These are phyloP conservation scores for Archocentrus centrarchus DNA, from an alignment of 2,113 vertebrate genomes.

Conservation along the genomic window DNA sequence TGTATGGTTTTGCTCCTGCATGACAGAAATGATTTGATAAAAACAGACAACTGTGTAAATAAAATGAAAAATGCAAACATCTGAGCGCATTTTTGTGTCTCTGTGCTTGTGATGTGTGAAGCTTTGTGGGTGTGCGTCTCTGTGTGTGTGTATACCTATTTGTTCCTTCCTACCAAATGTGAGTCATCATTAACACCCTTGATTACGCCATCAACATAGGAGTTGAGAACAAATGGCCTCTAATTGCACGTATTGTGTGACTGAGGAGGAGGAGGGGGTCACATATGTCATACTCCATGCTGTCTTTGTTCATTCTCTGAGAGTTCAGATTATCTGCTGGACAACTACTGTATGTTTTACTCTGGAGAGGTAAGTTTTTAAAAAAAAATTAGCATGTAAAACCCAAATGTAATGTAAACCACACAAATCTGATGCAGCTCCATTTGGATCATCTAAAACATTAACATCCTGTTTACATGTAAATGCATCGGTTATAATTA, in stretches of 20 bases:
- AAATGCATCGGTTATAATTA: not conserved
- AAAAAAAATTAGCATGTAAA: not conserved
- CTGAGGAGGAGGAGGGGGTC: not conserved
- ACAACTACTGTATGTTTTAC: not conserved
- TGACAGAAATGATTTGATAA: not conserved
- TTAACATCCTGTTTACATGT: not conserved
- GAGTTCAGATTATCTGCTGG: not conserved
- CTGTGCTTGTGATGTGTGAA: not conserved
- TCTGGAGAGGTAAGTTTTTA: accelerated
- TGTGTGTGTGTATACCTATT: conserved; percentile 46
- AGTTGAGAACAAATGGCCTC: conserved; percentile 78
- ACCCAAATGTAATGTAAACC: not conserved
- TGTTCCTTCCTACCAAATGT: conserved; percentile 75
- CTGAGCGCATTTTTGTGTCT: not conserved
- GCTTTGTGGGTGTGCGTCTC: not conserved
- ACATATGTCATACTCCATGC: not conserved
- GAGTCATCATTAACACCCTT: conserved; percentile 74
- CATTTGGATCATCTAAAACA: not conserved
- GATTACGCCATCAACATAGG: conserved; percentile 62
- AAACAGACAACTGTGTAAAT: not conserved
- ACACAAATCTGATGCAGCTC: not conserved
- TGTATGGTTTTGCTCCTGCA: not conserved
- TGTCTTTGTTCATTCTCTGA: conserved; percentile 20
- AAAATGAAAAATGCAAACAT: not conserved
- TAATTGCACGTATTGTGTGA: conserved; percentile 45